These are phyloP conservation scores for Chymomyza amoena DNA, from an alignment of 2,888 invertebrate species.

Conservation along the genomic window DNA sequence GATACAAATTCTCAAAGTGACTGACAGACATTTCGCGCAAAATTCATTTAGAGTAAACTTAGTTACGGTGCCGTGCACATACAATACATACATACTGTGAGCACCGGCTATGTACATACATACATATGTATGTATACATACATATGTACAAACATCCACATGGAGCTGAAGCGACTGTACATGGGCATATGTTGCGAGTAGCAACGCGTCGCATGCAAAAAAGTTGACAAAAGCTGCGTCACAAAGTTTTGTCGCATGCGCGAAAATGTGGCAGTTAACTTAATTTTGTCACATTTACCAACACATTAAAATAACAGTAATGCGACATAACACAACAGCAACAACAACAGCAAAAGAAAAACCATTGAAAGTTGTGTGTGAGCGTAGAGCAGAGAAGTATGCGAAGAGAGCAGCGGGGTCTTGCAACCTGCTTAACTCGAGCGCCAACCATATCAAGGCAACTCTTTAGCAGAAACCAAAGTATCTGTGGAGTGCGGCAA, in stretches of 20 bases:
- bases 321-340: constrained; percentile 7
- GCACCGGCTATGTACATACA: no score
- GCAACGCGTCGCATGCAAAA: constrained; percentile 19
- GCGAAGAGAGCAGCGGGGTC: background rate
- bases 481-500: constrained; percentile 10
- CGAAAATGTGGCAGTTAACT: constrained; percentile 72
- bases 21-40: constrained; percentile 33
- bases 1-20: constrained; percentile 6
- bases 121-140: background rate
- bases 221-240: constrained; percentile 17
- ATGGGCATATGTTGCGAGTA: background rate
- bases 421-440: background rate
- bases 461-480: constrained; percentile 2
- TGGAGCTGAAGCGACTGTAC: background rate
- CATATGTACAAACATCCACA: background rate
- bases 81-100: background rate
- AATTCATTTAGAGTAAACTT: constrained; percentile 27
- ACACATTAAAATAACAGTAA: constrained; percentile 64
- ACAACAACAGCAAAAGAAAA: constrained; percentile 4
- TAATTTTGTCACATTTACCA: constrained; percentile 74
- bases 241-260: constrained; percentile 50
- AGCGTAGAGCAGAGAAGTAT: no score
- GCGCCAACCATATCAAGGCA: background rate
- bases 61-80: constrained; percentile 22
- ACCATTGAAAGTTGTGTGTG: constrained; percentile 3